phyloP scores from a whole-genome alignment of 2,888 invertebrate genomes.

The Tachina grossa region DNA sequence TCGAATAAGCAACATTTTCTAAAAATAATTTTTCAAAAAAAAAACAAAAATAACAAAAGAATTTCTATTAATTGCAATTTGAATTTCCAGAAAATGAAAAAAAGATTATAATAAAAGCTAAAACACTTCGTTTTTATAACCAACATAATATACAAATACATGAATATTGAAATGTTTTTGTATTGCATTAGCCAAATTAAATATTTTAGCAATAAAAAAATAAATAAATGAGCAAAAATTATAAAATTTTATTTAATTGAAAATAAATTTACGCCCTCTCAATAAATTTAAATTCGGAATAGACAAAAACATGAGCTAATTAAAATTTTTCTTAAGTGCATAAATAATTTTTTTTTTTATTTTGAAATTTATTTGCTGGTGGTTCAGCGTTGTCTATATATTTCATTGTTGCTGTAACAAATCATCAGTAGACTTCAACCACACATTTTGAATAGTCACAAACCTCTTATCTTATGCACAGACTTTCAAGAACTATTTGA shows the following conservation, averaged over 20 bases:
- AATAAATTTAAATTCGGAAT: not conserved
- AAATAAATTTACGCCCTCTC: conserved; percentile 34
- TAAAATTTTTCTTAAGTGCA: not conserved
- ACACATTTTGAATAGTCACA: too few relatives aligned
- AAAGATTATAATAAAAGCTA: not conserved
- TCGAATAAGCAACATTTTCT: conserved; percentile 42
- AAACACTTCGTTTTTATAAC: not conserved
- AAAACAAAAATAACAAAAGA: not conserved
- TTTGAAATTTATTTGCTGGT: too few relatives aligned
- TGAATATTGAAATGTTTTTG: not conserved
- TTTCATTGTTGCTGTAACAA: too few relatives aligned
- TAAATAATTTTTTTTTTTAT: not conserved
- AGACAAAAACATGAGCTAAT: not conserved
- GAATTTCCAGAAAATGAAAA: conserved; percentile 33
- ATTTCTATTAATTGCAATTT: conserved; percentile 19
- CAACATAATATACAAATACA: not conserved
- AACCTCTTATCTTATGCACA: too few relatives aligned
- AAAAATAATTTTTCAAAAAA: conserved; percentile 45
- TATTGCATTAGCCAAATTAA: conserved; percentile 50
- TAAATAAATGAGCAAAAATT: conserved; percentile 15
- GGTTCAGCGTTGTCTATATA: too few relatives aligned
- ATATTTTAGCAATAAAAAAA: conserved; percentile 29
- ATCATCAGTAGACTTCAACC: too few relatives aligned
- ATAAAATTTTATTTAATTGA: conserved; percentile 21
- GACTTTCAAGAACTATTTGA: too few relatives aligned